A percentile compares a stretch with the other conserved stretches of the same genome.
phyloP scores from a whole-genome alignment of 1,140 invertebrate species.

The Ceratina japonica region DNA sequence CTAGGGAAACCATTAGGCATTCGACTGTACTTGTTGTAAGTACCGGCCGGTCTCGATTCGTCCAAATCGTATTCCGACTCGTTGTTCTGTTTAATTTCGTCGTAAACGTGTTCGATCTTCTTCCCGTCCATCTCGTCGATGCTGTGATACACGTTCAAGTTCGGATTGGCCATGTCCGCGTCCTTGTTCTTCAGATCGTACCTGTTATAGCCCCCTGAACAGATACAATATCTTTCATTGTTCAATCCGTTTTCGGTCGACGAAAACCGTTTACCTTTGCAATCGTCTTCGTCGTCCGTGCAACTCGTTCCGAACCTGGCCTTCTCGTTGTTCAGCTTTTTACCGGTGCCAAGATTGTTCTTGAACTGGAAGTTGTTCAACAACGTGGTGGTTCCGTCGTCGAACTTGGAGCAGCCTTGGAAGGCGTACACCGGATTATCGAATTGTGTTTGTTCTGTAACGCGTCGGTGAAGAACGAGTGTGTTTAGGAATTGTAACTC shows the following conservation, averaged over 20 bases:
- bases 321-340: slow-evolving; percentile 73
- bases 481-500: too few relatives aligned
- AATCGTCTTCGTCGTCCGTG: slow-evolving; percentile 78
- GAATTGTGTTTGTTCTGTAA: slow-evolving; percentile 91
- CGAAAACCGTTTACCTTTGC: slow-evolving; percentile 72
- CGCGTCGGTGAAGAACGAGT: not conserved
- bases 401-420: slow-evolving; percentile 81
- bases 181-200: slow-evolving; percentile 89
- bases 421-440: slow-evolving; percentile 95
- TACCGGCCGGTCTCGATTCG: slow-evolving; percentile 88
- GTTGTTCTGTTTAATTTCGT: slow-evolving; percentile 93
- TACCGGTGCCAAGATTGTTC: slow-evolving; percentile 85
- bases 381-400: slow-evolving; percentile 82
- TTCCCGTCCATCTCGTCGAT: slow-evolving; percentile 86
- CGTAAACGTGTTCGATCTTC: slow-evolving; percentile 91
- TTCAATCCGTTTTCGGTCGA: too few relatives aligned
- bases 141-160: slow-evolving; percentile 88
- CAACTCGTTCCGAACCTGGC: slow-evolving; percentile 68
- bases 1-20: slow-evolving; percentile 83
- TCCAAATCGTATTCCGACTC: slow-evolving; percentile 92
- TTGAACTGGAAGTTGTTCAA: slow-evolving; percentile 82
- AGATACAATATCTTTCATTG: not conserved
- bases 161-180: slow-evolving; percentile 91
- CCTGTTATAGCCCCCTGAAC: slow-evolving; percentile 43
- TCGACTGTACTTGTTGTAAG: slow-evolving; percentile 89